Conservation (phyloP, 2,797 vertebrate species). For the Orientallactaga sibirica region DNA sequence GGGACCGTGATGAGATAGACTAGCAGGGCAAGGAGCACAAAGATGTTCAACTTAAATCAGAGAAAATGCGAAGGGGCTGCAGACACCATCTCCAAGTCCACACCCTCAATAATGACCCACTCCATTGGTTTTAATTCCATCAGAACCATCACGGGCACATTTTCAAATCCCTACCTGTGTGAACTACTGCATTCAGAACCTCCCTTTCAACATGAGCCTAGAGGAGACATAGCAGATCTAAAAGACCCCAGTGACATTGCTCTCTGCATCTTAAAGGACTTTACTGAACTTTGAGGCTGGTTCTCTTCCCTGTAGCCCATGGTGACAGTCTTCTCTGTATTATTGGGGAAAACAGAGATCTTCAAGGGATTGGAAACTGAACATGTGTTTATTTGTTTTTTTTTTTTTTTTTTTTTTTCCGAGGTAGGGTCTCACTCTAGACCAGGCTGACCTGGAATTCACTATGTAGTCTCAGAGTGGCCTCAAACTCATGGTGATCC, state of each 20-base stretch:
- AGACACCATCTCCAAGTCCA: background rate
- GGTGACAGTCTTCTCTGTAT: background rate
- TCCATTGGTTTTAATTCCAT: background rate
- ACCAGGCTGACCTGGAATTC: too few species aligned
- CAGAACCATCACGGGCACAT: background rate
- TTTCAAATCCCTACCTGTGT: too few species aligned
- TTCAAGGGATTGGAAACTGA: background rate
- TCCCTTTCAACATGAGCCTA: background rate
- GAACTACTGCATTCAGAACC: too few species aligned
- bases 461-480: too few species aligned
- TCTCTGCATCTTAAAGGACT: background rate
- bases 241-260: background rate
- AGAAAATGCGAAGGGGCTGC: background rate
- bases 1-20: background rate
- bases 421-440: too few species aligned
- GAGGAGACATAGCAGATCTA: background rate
- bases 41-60: background rate
- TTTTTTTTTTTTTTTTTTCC: too few species aligned
- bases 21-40: too few species aligned
- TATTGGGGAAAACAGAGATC: background rate
- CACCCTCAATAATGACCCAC: background rate
- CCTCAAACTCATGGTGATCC: too few species aligned
- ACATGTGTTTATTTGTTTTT: background rate
- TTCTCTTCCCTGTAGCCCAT: background rate
- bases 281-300: background rate